Evolutionary conservation across 2,888 invertebrate genomes (phyloP), one percentile per base, ranked within the genome.

Genomic region (Phytoseiulus persimilis): DNA sequence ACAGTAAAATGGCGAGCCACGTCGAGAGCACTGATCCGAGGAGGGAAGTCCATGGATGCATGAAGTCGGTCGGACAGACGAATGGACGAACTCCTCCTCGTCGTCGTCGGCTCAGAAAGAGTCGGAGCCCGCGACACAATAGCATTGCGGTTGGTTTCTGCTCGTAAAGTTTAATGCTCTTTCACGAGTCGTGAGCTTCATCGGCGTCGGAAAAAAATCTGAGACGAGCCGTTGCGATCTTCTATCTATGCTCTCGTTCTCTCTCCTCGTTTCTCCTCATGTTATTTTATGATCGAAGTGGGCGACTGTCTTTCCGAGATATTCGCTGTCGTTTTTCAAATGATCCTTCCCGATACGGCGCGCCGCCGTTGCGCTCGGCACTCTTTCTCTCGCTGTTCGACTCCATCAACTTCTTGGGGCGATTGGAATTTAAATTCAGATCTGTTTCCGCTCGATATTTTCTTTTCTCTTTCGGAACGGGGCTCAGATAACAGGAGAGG

Each of bases 151-250:
- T 65, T 65, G 65, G 65, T 65, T 45, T 32, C 87, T 32, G 87
- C 87, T 87, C 31, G 87, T 87, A 87, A 87, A 1, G 87, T 87
- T 87, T 87, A n/a, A 87, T 87, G 32, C 87, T n/a, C 39, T 87
- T 87, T 87, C 32, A 32, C 65, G 65, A 65, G 65, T 65, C 65
- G 65, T 65, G 65, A 65, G 65, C 65, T 65, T 65, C 65, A 65
- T 65, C 65, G 65, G 65, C 65, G 5, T 2, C 65, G 28, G 65
- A 28, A 65, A 65, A 65, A 65, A 65, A 65, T 65, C 65, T 65
- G 11, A 28, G 18, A 65, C 28, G 65, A 65, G 65, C 65, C 65
- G 18, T 23, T 1, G 65, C 65, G 65, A 28, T 65, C 65, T 65
- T 65, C 65, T 65, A 65, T 65, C 65, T 65, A 65, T 65, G 65